Percentiles rank a stretch among this genome's conserved stretches.
Conservation (phyloP, 2,888 invertebrate genomes). For the Volucella zonaria region DNA sequence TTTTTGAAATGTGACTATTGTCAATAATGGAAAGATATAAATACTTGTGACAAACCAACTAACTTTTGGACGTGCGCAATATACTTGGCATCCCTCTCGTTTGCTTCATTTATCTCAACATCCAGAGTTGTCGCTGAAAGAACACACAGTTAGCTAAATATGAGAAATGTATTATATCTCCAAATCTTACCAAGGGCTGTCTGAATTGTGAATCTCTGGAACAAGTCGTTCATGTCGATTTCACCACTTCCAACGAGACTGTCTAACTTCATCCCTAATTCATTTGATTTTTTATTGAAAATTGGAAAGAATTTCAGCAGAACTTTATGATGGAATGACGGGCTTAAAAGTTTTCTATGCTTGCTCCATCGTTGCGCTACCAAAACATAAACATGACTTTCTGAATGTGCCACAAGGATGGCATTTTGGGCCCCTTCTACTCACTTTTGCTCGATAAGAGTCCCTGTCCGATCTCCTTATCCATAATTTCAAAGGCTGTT, state of each 20-base stretch:
- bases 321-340: slow-evolving; percentile 75
- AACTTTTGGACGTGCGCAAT: slow-evolving; percentile 63
- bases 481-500: slow-evolving; percentile 57
- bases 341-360: slow-evolving; percentile 75
- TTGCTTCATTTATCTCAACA: slow-evolving; percentile 48
- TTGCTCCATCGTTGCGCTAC: slow-evolving; percentile 73
- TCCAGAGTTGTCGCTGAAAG: slow-evolving; percentile 63
- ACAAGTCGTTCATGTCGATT: slow-evolving; percentile 61
- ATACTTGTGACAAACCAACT: not conserved
- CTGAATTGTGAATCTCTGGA: slow-evolving; percentile 66
- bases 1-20: too few relatives aligned
- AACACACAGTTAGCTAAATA: not conserved
- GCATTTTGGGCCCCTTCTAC: not conserved
- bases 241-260: slow-evolving; percentile 48
- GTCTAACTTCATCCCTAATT: slow-evolving; percentile 42
- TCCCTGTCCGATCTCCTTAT: slow-evolving; percentile 63
- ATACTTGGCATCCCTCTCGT: slow-evolving; percentile 52
- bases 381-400: not conserved
- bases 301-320: slow-evolving; percentile 75
- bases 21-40: too few relatives aligned
- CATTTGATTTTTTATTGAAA: slow-evolving; percentile 69
- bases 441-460: slow-evolving; percentile 63
- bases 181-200: slow-evolving; percentile 55
- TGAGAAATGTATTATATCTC: not conserved
- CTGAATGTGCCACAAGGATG: too few relatives aligned